These are phyloP conservation scores for Odontomachus brunneus DNA, from an alignment of 1,140 invertebrate species.

Conservation along the genomic window DNA sequence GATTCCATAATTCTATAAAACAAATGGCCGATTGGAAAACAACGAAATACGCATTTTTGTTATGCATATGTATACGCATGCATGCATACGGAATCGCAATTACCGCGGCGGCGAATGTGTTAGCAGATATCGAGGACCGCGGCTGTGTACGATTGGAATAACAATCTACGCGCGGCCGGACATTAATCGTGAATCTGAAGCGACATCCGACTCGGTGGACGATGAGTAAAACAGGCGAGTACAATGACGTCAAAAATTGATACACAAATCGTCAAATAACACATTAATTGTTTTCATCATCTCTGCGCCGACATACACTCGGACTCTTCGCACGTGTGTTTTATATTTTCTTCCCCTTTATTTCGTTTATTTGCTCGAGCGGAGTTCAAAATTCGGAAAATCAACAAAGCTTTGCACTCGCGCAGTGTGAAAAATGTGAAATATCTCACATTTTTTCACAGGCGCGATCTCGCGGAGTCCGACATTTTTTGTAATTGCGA, in stretches of 20 bases:
- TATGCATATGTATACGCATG: background rate
- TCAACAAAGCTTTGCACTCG: background rate
- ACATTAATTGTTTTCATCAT: background rate
- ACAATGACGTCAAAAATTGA: background rate
- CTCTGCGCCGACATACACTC: background rate
- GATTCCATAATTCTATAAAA: constrained; percentile 45
- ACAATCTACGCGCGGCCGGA: constrained; percentile 6
- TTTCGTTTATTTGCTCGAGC: background rate
- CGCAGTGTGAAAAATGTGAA: background rate
- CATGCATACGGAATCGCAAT: constrained; percentile 27
- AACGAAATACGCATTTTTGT: constrained; percentile 46
- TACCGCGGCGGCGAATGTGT: constrained; percentile 7
- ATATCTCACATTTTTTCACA: background rate
- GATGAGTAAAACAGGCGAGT: too few relatives aligned
- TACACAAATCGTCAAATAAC: background rate
- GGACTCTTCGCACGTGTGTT: too few relatives aligned
- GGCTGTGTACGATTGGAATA: constrained; percentile 25
- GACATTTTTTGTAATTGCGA: background rate
- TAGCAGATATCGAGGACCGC: background rate
- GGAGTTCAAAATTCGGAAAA: background rate
- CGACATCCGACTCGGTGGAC: too few relatives aligned
- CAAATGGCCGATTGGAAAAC: constrained; percentile 41
- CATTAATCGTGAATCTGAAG: constrained; percentile 9
- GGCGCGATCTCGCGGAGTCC: too few relatives aligned
- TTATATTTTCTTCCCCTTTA: background rate